Base-by-base conservation (phyloP, 2,113 vertebrate species). In the Actinemys pallida region DNA sequence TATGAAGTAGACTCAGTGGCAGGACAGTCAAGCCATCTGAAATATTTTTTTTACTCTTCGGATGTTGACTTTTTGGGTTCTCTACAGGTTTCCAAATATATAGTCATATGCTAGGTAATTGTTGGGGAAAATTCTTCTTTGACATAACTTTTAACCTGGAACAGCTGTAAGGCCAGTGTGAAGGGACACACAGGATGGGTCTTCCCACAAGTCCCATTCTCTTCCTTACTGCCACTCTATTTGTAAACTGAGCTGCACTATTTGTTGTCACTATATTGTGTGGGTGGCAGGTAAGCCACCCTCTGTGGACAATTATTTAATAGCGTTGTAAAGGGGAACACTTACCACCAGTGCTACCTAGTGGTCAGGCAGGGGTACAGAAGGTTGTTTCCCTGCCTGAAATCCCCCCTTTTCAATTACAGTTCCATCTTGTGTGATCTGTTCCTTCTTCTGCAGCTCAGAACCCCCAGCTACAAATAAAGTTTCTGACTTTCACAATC, bases 11-110 rank as follows among this genome's bases (percentile, higher is more conserved):
- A 62, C 76, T 65, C 4, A 56, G 39, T 39, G 39, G 69, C 9
- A 84, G 78, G 6, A 6, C 24, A 9, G 5, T 8, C 2, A 57
- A 57, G 56, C 53, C 3, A 6, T 3, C 2, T 1, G 7, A n/a
- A 10, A 20, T 53, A 12, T 2, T 35, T 24, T 24, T 57, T 27
- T 42, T 47, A 9, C 13, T 6, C 35, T 39, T 47, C 3, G 24
- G 39, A 75, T 75, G 14, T 2, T 1, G n/a, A 75, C 31, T 53
- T 81, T 6, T 9, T 50, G 42, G 2, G 3, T 78, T n/a, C 9
- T 39, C 10, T 27, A 47, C 29, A 88, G 3, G 1, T 45, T 85
- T 90, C 29, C 83, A 4, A 20, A 75, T 10, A 39, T 19, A 22
- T 8, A 65, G 17, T 1, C 31, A 78, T 83, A 42, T 39, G n/a